Evolutionary conservation across 30 jellyfish, hydroid and myxozoan species (phyloP).

Genomic region (Euphysa ruthae): DNA sequence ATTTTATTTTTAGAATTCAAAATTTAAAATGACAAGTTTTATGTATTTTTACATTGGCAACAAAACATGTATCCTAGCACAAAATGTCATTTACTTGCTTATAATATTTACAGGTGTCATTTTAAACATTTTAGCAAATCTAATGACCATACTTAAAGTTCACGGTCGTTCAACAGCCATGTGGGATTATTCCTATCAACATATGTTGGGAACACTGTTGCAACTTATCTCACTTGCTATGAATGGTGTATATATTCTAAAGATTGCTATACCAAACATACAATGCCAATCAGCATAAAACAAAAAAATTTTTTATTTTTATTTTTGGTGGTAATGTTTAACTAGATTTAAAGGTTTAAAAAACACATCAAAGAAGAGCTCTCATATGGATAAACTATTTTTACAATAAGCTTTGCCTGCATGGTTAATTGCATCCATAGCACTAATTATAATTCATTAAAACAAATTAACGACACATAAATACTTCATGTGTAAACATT

Average conservation of each 20-base stretch:
- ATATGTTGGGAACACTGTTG: background rate
- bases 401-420: conserved; percentile 2
- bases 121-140: background rate
- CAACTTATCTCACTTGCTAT: background rate
- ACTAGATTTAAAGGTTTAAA: no score
- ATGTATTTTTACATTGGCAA: background rate
- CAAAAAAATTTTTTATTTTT: no score
- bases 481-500: background rate
- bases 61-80: background rate
- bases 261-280: background rate
- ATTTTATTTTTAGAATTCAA: background rate
- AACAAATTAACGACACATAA: background rate
- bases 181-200: conserved; percentile 4
- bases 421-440: background rate
- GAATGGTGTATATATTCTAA: background rate
- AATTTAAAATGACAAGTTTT: background rate
- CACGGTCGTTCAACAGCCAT: no score
- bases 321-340: no score
- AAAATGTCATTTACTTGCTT: background rate
- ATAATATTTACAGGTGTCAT: background rate
- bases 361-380: no score
- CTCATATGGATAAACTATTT: background rate
- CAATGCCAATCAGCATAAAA: conserved; percentile 6
- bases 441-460: no score
- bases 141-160: background rate